Percentiles rank a stretch among this genome's conserved stretches.
Evolutionary conservation across 1,140 invertebrate genomes (phyloP).

Genomic region (Arctopsyche grandis): DNA sequence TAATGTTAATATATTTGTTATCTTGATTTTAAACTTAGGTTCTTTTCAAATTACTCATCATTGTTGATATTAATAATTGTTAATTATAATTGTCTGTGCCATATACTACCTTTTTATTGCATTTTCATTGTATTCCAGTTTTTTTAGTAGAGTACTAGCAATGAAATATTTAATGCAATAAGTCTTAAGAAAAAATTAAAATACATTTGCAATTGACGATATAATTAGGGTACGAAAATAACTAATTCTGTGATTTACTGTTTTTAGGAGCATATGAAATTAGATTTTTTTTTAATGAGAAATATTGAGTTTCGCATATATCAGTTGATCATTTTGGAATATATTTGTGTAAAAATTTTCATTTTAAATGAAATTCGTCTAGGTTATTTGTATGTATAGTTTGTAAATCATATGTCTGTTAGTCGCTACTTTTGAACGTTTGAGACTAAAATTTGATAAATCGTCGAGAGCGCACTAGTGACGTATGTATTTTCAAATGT

Average conservation of each 20-base stretch:
- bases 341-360: slow-evolving; percentile 2
- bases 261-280: not conserved
- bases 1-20: not conserved
- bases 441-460: not conserved
- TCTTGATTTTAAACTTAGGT: not conserved
- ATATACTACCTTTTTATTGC: not conserved
- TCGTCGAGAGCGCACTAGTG: not conserved
- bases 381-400: not conserved
- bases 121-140: slow-evolving; percentile 12
- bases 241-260: slow-evolving; percentile 19
- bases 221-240: slow-evolving; percentile 6
- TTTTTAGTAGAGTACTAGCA: not conserved
- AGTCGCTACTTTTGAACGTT: not conserved
- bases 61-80: not conserved
- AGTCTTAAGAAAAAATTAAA: not conserved
- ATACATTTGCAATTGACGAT: slow-evolving; percentile 16
- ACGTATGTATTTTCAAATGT: slow-evolving; percentile 15
- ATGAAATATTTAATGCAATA: slow-evolving; percentile 13
- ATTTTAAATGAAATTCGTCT: not conserved
- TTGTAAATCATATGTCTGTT: slow-evolving; percentile 3
- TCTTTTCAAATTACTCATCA: not conserved
- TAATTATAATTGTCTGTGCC: slow-evolving; percentile 17
- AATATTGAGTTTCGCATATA: not conserved
- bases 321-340: not conserved
- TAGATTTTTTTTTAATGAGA: not conserved